Evolutionary conservation across 53 echinoderm and acorn worm genomes (phyloP), one percentile per base, ranked within the genome.

Genomic region (Actinopyga echinites): DNA sequence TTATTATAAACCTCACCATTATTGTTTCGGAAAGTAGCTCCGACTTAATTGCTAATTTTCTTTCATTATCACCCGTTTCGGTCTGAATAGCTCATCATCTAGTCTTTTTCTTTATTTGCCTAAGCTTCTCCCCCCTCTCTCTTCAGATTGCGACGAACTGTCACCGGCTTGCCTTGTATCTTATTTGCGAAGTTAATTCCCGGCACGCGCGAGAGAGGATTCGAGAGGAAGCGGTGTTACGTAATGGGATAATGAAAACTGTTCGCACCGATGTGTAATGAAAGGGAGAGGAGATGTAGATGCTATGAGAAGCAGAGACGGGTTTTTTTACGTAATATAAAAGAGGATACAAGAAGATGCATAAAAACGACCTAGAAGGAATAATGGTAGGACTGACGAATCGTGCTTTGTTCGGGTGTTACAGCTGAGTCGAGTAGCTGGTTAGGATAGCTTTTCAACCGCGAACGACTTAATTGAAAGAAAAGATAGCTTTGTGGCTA

Each of bases 1-100:
- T 49, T 49, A 49, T 49, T 49, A 49, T 49, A 8, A 40, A 7
- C 10, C 17, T 49, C 49, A 8, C 17, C 17, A 49, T 49, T 49
- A 49, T 49, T 49, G 49, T 49, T 49, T 49, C 49, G 49, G 63
- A 63, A 31, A 63, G 17, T 30, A 63, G 31, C 29, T 28, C 31
- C 25, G 63, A 30, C 63, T 31, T 63, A 63, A 63, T 31, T 63
- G 63, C 63, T 63, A 63, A 63, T 63, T 63, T 63, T 63, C 63
- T 28, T 63, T 63, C 63, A 63, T 63, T 63, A 63, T 63, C 63
- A 63, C 63, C 31, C 31, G 28, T 31, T 30, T 31, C 63, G 29
- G 26, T 61, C 9, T 29, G 30, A 61, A 61, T 17, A 61, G 30
- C 30, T 30, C 62, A 63, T 31, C 22, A 12, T 63, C 29, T 17